A percentile compares a stretch with the other conserved stretches of the same genome.
phyloP scores from a whole-genome alignment of 2,113 vertebrate genomes.

The Etia nguti region DNA sequence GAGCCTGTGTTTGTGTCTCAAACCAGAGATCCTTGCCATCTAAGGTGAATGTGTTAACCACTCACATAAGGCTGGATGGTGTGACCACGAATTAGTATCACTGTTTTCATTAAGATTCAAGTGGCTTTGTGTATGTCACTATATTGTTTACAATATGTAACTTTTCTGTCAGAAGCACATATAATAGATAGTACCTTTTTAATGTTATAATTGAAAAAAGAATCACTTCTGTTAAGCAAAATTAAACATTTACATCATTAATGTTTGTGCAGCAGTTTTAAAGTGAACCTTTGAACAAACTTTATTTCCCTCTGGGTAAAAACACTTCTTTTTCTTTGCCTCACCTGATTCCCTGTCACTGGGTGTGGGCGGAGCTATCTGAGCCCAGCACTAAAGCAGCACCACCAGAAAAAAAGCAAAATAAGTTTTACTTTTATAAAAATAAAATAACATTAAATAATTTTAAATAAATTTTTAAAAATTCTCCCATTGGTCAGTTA shows the following conservation, averaged over 20 bases:
- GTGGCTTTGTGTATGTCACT: background rate
- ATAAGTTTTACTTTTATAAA: background rate
- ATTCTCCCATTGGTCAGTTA: background rate
- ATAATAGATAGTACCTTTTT: background rate
- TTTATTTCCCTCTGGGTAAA: background rate
- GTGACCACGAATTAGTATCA: background rate
- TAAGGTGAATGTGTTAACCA: background rate
- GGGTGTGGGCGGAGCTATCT: background rate
- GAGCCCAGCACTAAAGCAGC: background rate
- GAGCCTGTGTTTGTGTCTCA: background rate
- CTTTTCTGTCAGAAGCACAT: background rate
- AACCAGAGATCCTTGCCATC: background rate
- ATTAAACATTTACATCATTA: accelerated
- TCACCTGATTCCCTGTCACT: background rate
- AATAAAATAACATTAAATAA: background rate
- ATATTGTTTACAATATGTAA: background rate
- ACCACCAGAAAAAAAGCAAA: background rate
- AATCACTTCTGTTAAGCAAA: background rate
- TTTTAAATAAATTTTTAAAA: background rate
- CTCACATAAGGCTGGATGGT: background rate
- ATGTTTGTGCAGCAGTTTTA: background rate
- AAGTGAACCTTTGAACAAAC: background rate
- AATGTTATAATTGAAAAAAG: background rate
- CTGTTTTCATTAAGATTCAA: accelerated
- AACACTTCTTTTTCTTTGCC: background rate